Evolutionary conservation across 2,888 invertebrate species (phyloP), one percentile per base, ranked within the genome.

Genomic region (Brenthis daphne): DNA sequence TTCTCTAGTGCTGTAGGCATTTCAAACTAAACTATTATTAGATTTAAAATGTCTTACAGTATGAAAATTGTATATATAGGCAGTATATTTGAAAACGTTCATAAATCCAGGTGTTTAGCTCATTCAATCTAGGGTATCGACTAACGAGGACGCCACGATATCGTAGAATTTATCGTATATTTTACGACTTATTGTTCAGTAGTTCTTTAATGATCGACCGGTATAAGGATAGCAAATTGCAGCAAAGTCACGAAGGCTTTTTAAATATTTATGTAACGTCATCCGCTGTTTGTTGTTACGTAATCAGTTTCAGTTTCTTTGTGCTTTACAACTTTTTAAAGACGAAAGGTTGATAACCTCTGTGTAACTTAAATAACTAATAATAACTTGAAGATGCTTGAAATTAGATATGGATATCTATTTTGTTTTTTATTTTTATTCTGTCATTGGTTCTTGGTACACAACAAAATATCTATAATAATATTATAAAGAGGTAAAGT

Each of bases 121-220:
- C 56, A 51, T 66, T 68, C 58, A 73, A 88, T 82, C 83, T 90
- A 85, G 90, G 90, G 84, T 89, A 91, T 90, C 90, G 80, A 84
- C 82, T 82, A 82, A 85, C 82, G 77, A 69, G 84, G 81, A 74
- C 74, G 70, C 77, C 74, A 70, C 78, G 78, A 79, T 79, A 82
- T 78, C 79, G 75, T 69, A 68, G 75, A 76, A 67, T 58, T 70
- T 74, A 74, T 73, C 73, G 72, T 64, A 61, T 53, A 68, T 70
- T 89, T 89, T 88, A 90, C 84, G 86, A 86, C 81, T 85, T 84
- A 90, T 90, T 91, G 91, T 92, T 87, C 79, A 73, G 71, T 75
- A 74, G 73, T 81, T 81, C 80, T 80, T 79, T 75, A 81, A 75
- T 74, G 76, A 75, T 70, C 81, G 79, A 82, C 82, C 81, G 78